Evolutionary conservation across 2,888 invertebrate species (phyloP).

Genomic region (Pediacus dermestoides): DNA sequence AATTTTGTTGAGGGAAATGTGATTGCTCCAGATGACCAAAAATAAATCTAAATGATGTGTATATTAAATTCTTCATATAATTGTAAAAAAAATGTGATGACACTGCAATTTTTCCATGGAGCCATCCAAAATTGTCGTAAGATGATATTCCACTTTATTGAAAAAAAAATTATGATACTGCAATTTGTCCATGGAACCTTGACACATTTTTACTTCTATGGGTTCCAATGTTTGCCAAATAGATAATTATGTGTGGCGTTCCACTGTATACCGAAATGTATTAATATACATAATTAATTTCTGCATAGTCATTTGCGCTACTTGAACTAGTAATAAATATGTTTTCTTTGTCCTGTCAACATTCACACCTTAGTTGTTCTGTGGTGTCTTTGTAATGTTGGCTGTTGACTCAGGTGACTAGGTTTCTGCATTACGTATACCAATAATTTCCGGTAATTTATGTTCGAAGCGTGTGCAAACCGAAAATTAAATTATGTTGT

Average conservation of each 20-base stretch:
- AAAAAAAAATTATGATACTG: too few species aligned
- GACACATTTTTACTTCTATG: background rate
- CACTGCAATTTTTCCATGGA: too few species aligned
- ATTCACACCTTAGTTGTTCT: conserved; percentile 5
- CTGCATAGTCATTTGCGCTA: background rate
- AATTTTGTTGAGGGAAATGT: too few species aligned
- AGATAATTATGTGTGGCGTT: conserved; percentile 1
- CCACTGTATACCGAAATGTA: too few species aligned
- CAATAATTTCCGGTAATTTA: conserved; percentile 26
- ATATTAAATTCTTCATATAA: too few species aligned
- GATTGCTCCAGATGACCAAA: too few species aligned
- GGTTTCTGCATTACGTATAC: conserved; percentile 14
- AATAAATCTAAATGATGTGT: too few species aligned
- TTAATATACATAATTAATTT: background rate
- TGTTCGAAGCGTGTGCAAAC: conserved; percentile 25
- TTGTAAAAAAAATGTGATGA: too few species aligned
- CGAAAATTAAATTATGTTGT: conserved; percentile 26
- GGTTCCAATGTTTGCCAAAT: too few species aligned
- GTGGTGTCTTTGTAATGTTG: conserved; percentile 6
- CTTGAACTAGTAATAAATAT: conserved; percentile 12
- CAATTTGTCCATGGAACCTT: too few species aligned
- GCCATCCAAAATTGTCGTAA: too few species aligned
- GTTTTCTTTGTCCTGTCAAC: conserved; percentile 5
- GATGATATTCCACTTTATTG: too few species aligned
- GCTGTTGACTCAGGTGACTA: conserved; percentile 19